Evolutionary conservation across 92 coral and sea anemone species (phyloP), one percentile per base, ranked within the genome.

Genomic region (Plumapathes pennacea): DNA sequence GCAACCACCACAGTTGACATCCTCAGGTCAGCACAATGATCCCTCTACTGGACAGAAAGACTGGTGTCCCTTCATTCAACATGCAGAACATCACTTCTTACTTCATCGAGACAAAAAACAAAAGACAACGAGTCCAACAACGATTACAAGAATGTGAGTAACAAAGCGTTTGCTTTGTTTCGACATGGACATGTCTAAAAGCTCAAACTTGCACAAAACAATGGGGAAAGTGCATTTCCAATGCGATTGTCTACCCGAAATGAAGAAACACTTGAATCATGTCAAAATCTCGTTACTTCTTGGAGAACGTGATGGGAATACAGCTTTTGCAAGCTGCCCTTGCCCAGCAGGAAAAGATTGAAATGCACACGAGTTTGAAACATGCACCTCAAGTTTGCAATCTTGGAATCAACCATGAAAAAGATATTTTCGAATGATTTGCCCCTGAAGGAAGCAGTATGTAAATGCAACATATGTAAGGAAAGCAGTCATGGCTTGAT

Each of bases 321-420:
- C 60, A n/a, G 38, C 56, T 54, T 80, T 62, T 71, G 79, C 76
- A 6, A 62, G 81, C 62, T 80, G 81, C 47, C 47, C 64, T 66
- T 81, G 82, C 60, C 88, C 88, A 46, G 88, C 88, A 24, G 88
- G 77, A 5, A 72, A 72, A 59, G 71, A 64, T 37, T 77, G n/a
- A n/a, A n/a, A n/a, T n/a, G n/a, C 62, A 46, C 30, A n/a, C n/a
- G 73, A 65, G 42, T 74, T 81, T 62, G 50, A 64, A 59, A 46
- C 77, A 10, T 66, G 88, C 55, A 73, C 76, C 13, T 57, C 64
- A 21, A 60, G 85, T 43, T 48, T 60, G 23, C 79, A 78, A 64
- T 72, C 83, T 34, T 67, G 78, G 74, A 74, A 68, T 17, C 69
- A 74, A 44, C 78, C 74, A 50, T 25, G 78, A 42, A 74, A 74